phyloP scores from a whole-genome alignment of 2,113 vertebrate genomes.

The Hipposideros armiger region DNA sequence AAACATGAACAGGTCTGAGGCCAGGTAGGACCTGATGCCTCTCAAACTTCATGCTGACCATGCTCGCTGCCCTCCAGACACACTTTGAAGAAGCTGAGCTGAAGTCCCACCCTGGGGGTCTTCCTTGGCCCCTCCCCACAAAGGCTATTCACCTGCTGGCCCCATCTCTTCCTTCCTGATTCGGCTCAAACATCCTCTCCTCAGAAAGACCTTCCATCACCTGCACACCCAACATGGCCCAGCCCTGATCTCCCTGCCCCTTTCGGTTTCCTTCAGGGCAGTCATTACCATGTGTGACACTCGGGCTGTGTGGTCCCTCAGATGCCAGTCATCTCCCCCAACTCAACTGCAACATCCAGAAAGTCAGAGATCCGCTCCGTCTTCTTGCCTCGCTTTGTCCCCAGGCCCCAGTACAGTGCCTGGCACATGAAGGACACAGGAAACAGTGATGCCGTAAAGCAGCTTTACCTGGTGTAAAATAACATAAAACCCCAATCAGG shows the following conservation, averaged over 20 bases:
- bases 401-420: not conserved
- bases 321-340: not conserved
- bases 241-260: not conserved
- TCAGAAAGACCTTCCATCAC: not conserved
- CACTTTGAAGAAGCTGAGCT: rapidly evolving
- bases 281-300: rapidly evolving
- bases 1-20: not conserved
- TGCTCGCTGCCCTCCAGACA: not conserved
- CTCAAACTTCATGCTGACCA: not conserved
- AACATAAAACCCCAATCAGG: not conserved
- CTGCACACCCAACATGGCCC: not conserved
- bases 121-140: too few relatives aligned
- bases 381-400: not conserved
- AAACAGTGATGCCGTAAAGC: not conserved
- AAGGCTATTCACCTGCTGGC: rapidly evolving
- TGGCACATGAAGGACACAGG: not conserved
- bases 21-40: not conserved
- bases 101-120: not conserved
- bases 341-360: not conserved
- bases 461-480: not conserved
- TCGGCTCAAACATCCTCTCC: rapidly evolving
- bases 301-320: rapidly evolving
- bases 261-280: not conserved
- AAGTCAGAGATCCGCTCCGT: not conserved
- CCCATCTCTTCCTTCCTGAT: not conserved